Evolutionary conservation across 2,797 vertebrate genomes (phyloP), one percentile per base, ranked within the genome.

Genomic region (Pempheris klunzingeri): DNA sequence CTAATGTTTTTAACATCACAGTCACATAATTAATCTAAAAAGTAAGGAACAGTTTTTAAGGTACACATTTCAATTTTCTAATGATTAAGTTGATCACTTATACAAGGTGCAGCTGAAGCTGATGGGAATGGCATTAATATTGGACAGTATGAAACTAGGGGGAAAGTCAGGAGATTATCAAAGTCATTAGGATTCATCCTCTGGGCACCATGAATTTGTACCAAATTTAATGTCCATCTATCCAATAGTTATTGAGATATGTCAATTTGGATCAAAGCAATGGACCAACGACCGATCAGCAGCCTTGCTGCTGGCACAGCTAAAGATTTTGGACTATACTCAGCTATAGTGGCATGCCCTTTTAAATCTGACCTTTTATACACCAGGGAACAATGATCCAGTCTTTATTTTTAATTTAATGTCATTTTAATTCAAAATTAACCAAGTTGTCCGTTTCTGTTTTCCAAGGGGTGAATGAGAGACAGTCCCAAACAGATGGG

Each of bases 401-500:
- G 2, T 43, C 18, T 26, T 18, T 15, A 20, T 64, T 68, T 77
- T 58, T 34, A 55, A 49, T 34, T 34, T 44, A 4, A 26, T 32
- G 1, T 32, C 7, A 24, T 58, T 83, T 26, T 71, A 54, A 76
- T 53, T 58, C 26, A 46, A 67, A 72, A 39, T 61, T 4, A 58
- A 49, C 44, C 32, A 64, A 68, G 55, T 74, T 80, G 44, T 72
- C 64, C 58, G 46, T 2, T 84, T 75, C 44, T 67, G 71, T 76
- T 84, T 86, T 90, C 63, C 81, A 81, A 69, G 74, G 80, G 87
- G 70, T 84, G 77, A 90, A 84, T 87, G 87, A 92, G 92, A 88
- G 89, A 76, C 81, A 71, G 77, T 32, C 50, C 39, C 32, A 86
- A 82, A 87, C 89, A 93, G 93, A 94, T 90, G 93, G 88, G 70